These are phyloP conservation scores for Anabas testudineus DNA, from an alignment of 2,797 vertebrate species.

Conservation along the genomic window DNA sequence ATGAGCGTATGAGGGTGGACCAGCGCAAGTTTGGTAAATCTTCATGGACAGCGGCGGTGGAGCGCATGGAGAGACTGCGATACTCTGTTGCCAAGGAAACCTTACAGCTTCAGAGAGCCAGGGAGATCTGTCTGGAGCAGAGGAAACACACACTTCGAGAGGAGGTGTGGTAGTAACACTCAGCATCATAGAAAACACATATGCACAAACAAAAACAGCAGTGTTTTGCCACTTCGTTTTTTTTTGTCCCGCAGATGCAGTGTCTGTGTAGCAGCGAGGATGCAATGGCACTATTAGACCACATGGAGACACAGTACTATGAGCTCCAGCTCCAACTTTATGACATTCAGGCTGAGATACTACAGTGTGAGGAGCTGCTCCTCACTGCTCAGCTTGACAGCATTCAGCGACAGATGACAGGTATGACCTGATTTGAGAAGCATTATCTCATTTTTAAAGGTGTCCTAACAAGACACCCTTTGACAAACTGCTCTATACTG, in stretches of 20 bases:
- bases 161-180: conserved; percentile 83
- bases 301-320: conserved; percentile 96
- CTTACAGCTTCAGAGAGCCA: conserved; percentile 95
- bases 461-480: neutral
- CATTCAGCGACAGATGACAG: conserved; percentile 93
- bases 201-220: neutral
- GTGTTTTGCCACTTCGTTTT: neutral
- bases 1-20: conserved; percentile 95
- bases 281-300: conserved; percentile 91
- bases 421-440: conserved; percentile 68
- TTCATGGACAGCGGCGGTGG: conserved; percentile 94
- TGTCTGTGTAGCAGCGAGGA: conserved; percentile 92
- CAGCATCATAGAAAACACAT: neutral
- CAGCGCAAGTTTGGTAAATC: conserved; percentile 97
- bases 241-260: conserved; percentile 89
- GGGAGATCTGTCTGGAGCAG: conserved; percentile 97
- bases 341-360: conserved; percentile 97
- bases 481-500: neutral
- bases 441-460: neutral
- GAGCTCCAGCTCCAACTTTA: conserved; percentile 96
- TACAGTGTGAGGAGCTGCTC: conserved; percentile 96
- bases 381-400: conserved; percentile 95
- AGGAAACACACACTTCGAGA: conserved; percentile 93
- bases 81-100: conserved; percentile 97
- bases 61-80: conserved; percentile 96